A percentile compares a stretch with the other conserved stretches of the same genome.
Conservation (phyloP, 2,888 invertebrate genomes). For the Caenorhabditis wallacei region DNA sequence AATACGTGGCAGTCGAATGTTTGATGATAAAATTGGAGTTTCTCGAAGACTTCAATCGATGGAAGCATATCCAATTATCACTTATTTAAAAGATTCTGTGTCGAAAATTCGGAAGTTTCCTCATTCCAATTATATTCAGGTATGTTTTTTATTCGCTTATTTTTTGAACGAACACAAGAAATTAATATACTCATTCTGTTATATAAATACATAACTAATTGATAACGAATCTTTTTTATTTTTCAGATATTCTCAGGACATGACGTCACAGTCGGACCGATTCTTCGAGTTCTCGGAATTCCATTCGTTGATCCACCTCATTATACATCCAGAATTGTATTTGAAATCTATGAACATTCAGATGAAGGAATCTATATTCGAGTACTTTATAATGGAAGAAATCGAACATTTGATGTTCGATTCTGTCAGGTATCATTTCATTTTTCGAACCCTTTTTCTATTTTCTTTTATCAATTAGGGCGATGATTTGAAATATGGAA, state of each 20-base stretch:
- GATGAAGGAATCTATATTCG: slow-evolving; percentile 64
- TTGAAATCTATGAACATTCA: slow-evolving; percentile 86
- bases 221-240: background rate
- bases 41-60: slow-evolving; percentile 51
- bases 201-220: too few relatives aligned
- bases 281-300: slow-evolving; percentile 70
- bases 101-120: slow-evolving; percentile 57
- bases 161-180: too few relatives aligned
- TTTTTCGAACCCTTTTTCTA: background rate
- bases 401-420: slow-evolving; percentile 63
- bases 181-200: too few relatives aligned
- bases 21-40: slow-evolving; percentile 45
- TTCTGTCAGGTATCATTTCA: slow-evolving; percentile 59
- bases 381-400: slow-evolving; percentile 68
- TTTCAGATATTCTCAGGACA: slow-evolving; percentile 75
- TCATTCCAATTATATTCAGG: slow-evolving; percentile 69
- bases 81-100: slow-evolving; percentile 53
- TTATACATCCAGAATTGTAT: slow-evolving; percentile 91
- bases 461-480: slow-evolving; percentile 12
- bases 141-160: too few relatives aligned
- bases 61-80: slow-evolving; percentile 63
- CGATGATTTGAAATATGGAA: slow-evolving; percentile 57
- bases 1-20: slow-evolving; percentile 62
- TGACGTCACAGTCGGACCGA: slow-evolving; percentile 70
- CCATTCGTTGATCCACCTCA: slow-evolving; percentile 86